A percentile compares a stretch with the other conserved stretches of the same genome.
Conservation (phyloP, 2,113 vertebrate species). For the Cyanistes caeruleus region DNA sequence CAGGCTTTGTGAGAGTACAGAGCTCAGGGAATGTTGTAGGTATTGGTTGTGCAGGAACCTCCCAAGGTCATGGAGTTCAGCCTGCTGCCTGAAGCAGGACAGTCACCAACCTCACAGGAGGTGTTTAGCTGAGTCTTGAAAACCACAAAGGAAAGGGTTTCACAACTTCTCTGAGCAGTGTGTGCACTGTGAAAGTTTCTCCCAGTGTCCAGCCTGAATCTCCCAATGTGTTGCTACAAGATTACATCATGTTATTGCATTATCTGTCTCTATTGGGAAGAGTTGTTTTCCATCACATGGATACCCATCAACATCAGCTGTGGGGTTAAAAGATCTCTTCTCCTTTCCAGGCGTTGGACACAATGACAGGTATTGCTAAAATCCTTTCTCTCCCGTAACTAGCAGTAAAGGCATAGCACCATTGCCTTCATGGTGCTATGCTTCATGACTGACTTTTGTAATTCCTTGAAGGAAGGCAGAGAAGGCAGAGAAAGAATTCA, state of each 20-base stretch:
- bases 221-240: not conserved
- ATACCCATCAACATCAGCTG: not conserved
- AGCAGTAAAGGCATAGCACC: not conserved
- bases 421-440: too few species aligned
- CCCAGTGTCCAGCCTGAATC: not conserved
- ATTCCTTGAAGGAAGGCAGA: not conserved
- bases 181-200: not conserved
- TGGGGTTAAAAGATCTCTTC: not conserved
- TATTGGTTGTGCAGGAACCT: not conserved
- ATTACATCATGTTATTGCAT: not conserved
- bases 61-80: not conserved
- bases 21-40: not conserved
- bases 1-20: not conserved
- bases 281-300: not conserved
- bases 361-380: not conserved
- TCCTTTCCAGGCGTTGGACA: not conserved
- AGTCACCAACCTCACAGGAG: rapidly evolving
- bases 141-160: not conserved
- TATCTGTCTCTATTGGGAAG: not conserved
- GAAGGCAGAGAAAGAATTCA: not conserved
- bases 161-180: rapidly evolving
- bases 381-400: not conserved
- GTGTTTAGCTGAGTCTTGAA: not conserved
- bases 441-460: not conserved
- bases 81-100: not conserved